Percentiles rank a stretch among this genome's conserved stretches.
Conservation (phyloP, 2,113 vertebrate genomes). For the Scophthalmus maximus region DNA sequence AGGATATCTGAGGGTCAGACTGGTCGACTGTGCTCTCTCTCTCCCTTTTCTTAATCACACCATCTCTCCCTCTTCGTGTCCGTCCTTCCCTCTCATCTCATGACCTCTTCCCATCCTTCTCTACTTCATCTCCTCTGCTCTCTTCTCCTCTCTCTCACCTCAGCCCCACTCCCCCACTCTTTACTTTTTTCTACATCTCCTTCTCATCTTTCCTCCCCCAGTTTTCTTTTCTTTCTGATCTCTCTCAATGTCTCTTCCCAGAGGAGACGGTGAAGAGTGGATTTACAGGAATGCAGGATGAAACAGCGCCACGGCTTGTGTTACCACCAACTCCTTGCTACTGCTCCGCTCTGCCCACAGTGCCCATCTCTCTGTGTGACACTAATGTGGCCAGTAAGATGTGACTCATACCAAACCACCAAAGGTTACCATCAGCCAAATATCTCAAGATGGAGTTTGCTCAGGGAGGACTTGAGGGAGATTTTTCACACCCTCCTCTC, state of each 20-base stretch:
- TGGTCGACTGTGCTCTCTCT: constrained; percentile 2
- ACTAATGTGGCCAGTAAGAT: constrained; percentile 39
- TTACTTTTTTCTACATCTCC: constrained; percentile 27
- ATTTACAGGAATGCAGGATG: constrained; percentile 70
- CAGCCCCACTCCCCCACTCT: constrained; percentile 1
- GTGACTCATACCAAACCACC: constrained; percentile 52
- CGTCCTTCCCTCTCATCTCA: constrained; percentile 39
- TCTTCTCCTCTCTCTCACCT: constrained; percentile 3
- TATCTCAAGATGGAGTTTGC: constrained; percentile 33
- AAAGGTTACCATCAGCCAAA: constrained; percentile 30
- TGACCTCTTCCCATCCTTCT: constrained; percentile 39
- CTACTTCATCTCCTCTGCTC: constrained; percentile 25
- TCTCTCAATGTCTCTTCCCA: constrained; percentile 55
- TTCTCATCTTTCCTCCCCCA: constrained; percentile 51
- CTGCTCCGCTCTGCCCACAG: constrained; percentile 61
- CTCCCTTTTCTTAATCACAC: constrained; percentile 18
- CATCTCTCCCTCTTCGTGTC: constrained; percentile 1
- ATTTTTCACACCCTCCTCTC: constrained; percentile 32
- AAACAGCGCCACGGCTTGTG: constrained; percentile 52
- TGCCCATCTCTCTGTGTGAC: constrained; percentile 51
- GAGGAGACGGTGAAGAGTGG: constrained; percentile 57
- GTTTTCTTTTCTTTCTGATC: constrained; percentile 53
- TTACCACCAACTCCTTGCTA: constrained; percentile 58
- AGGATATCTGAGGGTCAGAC: constrained; percentile 55
- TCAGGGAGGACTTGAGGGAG: background rate